phyloP scores from a whole-genome alignment of 2,113 vertebrate genomes.

The Hoplias malabaricus region DNA sequence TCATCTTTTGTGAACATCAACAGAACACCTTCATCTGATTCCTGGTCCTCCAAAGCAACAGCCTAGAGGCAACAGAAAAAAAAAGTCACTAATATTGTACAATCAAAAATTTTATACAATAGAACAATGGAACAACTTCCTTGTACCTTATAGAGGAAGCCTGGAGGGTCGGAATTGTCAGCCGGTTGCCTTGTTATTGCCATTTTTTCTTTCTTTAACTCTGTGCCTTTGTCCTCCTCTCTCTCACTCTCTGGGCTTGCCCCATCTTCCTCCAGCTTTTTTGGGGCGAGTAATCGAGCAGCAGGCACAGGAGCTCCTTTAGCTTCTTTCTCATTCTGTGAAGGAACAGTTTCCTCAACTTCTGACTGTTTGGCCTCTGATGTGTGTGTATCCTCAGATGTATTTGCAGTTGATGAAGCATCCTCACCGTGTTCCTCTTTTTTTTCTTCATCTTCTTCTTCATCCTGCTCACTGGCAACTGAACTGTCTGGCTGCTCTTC shows the following conservation, averaged over 20 bases:
- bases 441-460: too few species aligned
- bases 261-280: not conserved
- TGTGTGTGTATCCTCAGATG: slow-evolving; percentile 10
- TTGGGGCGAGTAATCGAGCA: not conserved
- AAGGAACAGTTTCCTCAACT: not conserved
- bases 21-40: slow-evolving; percentile 52
- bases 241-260: not conserved
- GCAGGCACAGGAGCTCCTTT: not conserved
- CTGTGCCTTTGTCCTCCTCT: not conserved
- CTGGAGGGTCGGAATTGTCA: slow-evolving; percentile 24
- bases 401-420: not conserved
- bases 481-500: slow-evolving; percentile 9
- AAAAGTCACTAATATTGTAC: not conserved
- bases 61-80: slow-evolving; percentile 56
- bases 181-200: not conserved
- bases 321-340: not conserved
- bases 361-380: not conserved
- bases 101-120: slow-evolving; percentile 48
- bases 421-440: not conserved
- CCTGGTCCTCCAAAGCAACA: slow-evolving; percentile 66
- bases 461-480: not conserved
- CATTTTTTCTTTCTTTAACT: not conserved
- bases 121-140: not conserved
- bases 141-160: slow-evolving; percentile 45
- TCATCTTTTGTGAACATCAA: slow-evolving; percentile 72